phyloP scores from a whole-genome alignment of 2,888 invertebrate species.

The Sylvicola fuscatus region DNA sequence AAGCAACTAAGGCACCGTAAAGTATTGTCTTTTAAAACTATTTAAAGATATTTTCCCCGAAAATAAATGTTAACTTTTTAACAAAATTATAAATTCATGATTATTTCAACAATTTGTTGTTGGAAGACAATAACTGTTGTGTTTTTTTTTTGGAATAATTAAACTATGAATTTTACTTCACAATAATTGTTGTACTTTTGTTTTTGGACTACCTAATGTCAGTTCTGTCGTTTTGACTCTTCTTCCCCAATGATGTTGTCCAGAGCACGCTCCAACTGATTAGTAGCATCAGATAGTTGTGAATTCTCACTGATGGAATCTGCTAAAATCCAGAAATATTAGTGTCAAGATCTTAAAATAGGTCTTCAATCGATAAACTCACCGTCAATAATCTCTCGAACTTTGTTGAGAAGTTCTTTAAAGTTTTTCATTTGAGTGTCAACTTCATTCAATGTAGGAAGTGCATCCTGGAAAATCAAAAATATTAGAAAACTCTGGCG shows the following conservation, averaged over 20 bases:
- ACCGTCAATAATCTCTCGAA: constrained; percentile 21
- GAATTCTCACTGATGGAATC: constrained; percentile 24
- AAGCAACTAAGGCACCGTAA: too few relatives aligned
- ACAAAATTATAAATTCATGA: too few relatives aligned
- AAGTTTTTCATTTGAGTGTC: constrained; percentile 23
- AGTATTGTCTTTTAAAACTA: too few relatives aligned
- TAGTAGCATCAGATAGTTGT: constrained; percentile 22
- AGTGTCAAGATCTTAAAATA: neutral
- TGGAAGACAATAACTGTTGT: too few relatives aligned
- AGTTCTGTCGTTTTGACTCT: constrained; percentile 14
- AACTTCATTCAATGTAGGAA: constrained; percentile 6
- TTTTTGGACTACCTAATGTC: too few relatives aligned
- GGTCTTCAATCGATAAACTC: too few relatives aligned
- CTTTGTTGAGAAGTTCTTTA: constrained; percentile 19
- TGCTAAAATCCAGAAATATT: constrained; percentile 1
- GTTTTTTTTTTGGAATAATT: too few relatives aligned
- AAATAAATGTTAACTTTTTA: too few relatives aligned
- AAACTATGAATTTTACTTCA: too few relatives aligned
- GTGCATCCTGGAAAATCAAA: neutral
- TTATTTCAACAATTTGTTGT: too few relatives aligned
- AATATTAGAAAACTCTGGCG: constrained; percentile 2
- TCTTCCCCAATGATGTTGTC: constrained; percentile 22
- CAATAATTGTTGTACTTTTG: too few relatives aligned
- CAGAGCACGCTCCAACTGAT: constrained; percentile 21
- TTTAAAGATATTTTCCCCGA: too few relatives aligned